Base-by-base conservation (phyloP, 2,113 vertebrate species). In the Notarius lentiginosus region DNA sequence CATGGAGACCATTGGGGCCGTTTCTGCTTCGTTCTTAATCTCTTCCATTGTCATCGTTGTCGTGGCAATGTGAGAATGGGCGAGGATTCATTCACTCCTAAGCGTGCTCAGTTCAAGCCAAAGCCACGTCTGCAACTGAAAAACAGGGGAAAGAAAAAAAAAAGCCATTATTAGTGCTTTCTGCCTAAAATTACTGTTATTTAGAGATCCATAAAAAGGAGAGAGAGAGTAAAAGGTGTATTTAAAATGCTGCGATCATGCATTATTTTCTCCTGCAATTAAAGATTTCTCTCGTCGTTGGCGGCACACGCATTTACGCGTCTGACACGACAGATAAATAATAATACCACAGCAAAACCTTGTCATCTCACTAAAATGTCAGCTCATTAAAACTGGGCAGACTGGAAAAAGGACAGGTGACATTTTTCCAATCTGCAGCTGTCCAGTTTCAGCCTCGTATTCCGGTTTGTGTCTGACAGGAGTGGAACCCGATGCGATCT, bases 21-120 rank as follows among this genome's bases (percentile, higher is more conserved):
- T 94, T 94, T 97, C 96, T 88, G 96, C 96, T 96, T 97, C 97
- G 97, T 97, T 98, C 96, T 97, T 98, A 96, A 96, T 96, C 96
- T 98, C 96, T 96, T 97, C 97, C 97, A 97, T 98, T 97, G 96
- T 98, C 97, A 98, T 97, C 96, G 96, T 98, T 95, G 96, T 96
- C 95, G 95, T 96, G 96, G 77, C 27, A 79, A 51, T 87, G 77
- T 84, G 84, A 85, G 79, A 63, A 73, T 15, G 77, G 84, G 87
- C 55, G 68, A 84, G 87, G 86, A 58, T 83, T 88, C 96, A 96
- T 96, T 94, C 96, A 96, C 94, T 84, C 86, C 88, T 90, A 84
- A 73, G 87, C 53, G 27, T 17, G 58, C 53, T 75, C 83, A 65
- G 41, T 47, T 41, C 8, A 75, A 83, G 83, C 84, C 84, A 11